These are phyloP conservation scores for Scytalopus superciliaris DNA, from an alignment of 2,113 vertebrate species.

Conservation along the genomic window DNA sequence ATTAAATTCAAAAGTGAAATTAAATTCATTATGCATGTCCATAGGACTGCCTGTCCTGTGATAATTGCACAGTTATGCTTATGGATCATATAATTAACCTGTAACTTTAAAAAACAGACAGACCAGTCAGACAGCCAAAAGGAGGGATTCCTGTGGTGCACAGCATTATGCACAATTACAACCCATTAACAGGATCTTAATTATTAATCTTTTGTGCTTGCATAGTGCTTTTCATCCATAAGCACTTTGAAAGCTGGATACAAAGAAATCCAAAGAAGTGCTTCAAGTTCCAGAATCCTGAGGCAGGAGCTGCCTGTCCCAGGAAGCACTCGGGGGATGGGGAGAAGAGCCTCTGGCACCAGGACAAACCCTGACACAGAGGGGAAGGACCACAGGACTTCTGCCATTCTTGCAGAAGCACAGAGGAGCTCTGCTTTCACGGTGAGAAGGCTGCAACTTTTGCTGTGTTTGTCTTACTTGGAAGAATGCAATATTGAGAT, in stretches of 20 bases:
- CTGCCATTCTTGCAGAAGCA: background rate
- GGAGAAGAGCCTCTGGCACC: background rate
- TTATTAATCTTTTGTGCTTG: background rate
- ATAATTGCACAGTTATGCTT: background rate
- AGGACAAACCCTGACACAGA: background rate
- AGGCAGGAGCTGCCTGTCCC: background rate
- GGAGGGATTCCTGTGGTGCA: background rate
- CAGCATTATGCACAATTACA: conserved; percentile 16
- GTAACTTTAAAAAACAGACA: background rate
- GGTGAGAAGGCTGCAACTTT: background rate
- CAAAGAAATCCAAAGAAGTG: background rate
- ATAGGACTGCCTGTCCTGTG: background rate
- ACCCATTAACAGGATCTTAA: background rate
- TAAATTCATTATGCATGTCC: background rate
- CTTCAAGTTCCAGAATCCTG: background rate
- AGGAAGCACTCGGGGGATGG: background rate
- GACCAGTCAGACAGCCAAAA: background rate
- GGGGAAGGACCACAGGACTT: background rate
- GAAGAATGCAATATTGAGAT: background rate
- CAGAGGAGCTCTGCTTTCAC: background rate
- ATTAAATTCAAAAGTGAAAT: background rate
- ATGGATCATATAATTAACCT: background rate
- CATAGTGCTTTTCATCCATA: background rate
- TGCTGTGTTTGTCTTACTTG: background rate
- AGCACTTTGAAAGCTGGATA: background rate